Percentiles rank a stretch among this genome's conserved stretches.
Conservation (phyloP, 30 jellyfish, hydroid and myxozoan species). For the Turritopsis rubra region DNA sequence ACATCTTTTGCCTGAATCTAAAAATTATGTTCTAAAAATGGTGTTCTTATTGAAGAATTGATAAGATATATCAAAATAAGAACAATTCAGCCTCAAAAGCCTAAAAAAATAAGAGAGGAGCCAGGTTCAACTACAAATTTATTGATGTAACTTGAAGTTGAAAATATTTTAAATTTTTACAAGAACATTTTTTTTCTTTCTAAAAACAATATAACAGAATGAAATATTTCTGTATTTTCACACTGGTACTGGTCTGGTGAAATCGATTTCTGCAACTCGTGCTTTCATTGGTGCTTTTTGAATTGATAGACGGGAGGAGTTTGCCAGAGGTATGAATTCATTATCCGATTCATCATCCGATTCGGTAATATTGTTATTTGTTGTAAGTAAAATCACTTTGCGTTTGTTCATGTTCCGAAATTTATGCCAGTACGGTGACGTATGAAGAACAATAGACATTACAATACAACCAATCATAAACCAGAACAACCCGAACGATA, state of each 20-base stretch:
- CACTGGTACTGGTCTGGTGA: background rate
- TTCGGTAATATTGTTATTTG: background rate
- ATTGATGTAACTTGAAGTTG: too few relatives aligned
- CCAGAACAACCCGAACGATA: conserved; percentile 85
- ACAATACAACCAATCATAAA: conserved; percentile 68
- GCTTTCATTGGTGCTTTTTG: background rate
- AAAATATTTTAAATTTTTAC: too few relatives aligned
- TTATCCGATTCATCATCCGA: too few relatives aligned
- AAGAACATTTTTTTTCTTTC: too few relatives aligned
- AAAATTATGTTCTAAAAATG: too few relatives aligned
- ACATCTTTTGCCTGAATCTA: too few relatives aligned
- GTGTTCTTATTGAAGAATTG: too few relatives aligned
- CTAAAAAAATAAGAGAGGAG: too few relatives aligned
- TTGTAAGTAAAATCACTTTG: background rate
- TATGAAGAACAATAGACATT: conserved; percentile 52
- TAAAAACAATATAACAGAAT: background rate
- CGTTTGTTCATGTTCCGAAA: conserved; percentile 70
- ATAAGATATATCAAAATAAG: too few relatives aligned
- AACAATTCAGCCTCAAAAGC: too few relatives aligned
- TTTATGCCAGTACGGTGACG: conserved; percentile 76
- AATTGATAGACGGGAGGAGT: background rate
- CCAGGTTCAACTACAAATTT: too few relatives aligned
- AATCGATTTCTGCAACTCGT: background rate
- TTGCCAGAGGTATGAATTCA: background rate
- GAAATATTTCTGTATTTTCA: too few relatives aligned